Evolutionary conservation across 2,113 vertebrate species (phyloP), one percentile per base, ranked within the genome.

Genomic region (Neopipo cinnamomea): DNA sequence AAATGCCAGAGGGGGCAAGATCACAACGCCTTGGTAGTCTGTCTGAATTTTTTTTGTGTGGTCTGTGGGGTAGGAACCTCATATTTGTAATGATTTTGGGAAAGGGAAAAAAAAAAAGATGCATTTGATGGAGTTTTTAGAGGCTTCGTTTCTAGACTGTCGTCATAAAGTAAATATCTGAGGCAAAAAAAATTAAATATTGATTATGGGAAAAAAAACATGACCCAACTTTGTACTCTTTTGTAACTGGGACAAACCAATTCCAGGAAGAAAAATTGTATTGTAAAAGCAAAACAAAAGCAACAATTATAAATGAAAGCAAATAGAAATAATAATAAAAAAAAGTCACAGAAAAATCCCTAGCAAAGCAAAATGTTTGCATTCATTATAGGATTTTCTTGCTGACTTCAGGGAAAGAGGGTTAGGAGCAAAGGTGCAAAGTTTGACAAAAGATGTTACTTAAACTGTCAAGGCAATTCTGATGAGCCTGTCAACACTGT

Each of bases 391-490:
- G 2, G 14, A 91, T 67, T 84, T 95, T 96, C 52, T 39, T 94
- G 83, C 68, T 89, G 88, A 88, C 72, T 92, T 86, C 42, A 77
- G 47, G n/a, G 55, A 92, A 94, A 74, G 39, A 74, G 19, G 17
- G 5, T 68, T 67, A 52, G 47, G 61, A 86, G 31, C 65, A 87
- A 70, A 88, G 84, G 68, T 79, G 47, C n/a, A 87, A 78, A 81
- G 31, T 75, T 81, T 93, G 70, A 91, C 91, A 94, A 76, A 96
- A 91, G 81, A 61, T 86, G 41, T 82, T 89, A 70, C 75, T 90
- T 93, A 88, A 89, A 86, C 66, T 89, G 66, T 65, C 84, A 82
- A 66, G 84, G 47, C 62, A 68, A 39, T 88, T 95, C 84, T 78
- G 84, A 81, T 76, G 91, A 88, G 41, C 53, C 62, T 79, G 67